phyloP scores from a whole-genome alignment of 92 coral and sea anemone species.

The Parazoanthus swiftii region DNA sequence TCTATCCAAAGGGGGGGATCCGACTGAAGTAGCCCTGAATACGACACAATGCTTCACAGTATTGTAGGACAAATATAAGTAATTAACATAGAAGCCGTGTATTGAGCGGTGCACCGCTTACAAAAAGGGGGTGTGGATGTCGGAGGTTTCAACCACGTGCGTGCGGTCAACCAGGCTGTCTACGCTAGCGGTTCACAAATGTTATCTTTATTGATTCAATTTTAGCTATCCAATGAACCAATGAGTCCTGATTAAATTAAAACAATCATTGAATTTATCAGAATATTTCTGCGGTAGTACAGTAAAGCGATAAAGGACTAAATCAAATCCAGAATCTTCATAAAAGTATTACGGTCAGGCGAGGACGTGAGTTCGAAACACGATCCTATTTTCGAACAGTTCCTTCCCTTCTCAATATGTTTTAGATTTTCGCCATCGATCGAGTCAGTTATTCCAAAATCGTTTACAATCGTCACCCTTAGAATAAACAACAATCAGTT shows the following conservation, averaged over 20 bases:
- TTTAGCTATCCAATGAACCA: neutral
- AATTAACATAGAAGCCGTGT: too few species aligned
- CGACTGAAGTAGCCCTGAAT: too few species aligned
- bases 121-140: too few species aligned
- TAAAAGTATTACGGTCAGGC: neutral
- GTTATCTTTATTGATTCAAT: neutral
- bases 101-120: too few species aligned
- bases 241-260: too few species aligned
- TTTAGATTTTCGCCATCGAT: neutral
- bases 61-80: too few species aligned
- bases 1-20: too few species aligned
- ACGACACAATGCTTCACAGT: too few species aligned
- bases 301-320: neutral
- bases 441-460: neutral
- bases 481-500: slow-evolving; percentile 14
- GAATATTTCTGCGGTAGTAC: neutral
- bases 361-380: neutral
- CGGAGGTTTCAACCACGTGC: neutral
- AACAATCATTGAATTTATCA: neutral
- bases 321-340: too few species aligned
- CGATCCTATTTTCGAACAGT: neutral
- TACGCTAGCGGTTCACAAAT: neutral
- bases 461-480: neutral
- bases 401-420: neutral
- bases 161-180: neutral